Evolutionary conservation across 2,888 invertebrate species (phyloP), one percentile per base, ranked within the genome.

Genomic region (Xestia sexstrigata): DNA sequence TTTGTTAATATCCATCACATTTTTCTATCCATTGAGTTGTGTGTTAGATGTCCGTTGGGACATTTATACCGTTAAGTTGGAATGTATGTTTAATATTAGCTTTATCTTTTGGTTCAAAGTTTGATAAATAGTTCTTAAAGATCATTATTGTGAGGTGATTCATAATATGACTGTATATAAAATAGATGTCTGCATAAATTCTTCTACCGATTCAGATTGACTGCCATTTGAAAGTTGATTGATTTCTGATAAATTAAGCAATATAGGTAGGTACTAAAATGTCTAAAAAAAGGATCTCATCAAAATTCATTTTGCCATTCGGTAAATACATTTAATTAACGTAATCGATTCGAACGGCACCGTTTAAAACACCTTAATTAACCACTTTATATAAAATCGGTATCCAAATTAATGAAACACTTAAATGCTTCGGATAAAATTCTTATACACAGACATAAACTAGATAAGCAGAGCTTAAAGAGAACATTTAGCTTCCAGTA

Each of bases 391-490:
- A 86, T 82, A 73, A 85, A 86, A 87, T 87, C 79, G 72, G 76
- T 81, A 89, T 87, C 78, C 78, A 79, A 86, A 89, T 84, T 81
- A 89, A 89, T 88, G 88, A 89, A 87, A 90, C 90, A 91, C 91
- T 89, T 87, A 88, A 90, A 87, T 81, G 81, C 90, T 87, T 78
- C 71, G 79, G 86, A 92, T 92, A 90, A 92, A 93, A 92, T 91
- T 93, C 89, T 87, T 83, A 84, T 85, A 91, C 88, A 89, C 84
- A 90, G 90, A 91, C 91, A 91, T 94, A 92, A 93, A 93, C 85
- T 88, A 93, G 94, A 94, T 94, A 94, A 93, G 90, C 89, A 84
- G 82, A 86, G 88, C 88, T 91, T 90, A 91, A 91, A 90, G 85
- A 88, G 83, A 91, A 89, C 89, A 90, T 92, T 93, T 91, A 92